Evolutionary conservation across 2,797 vertebrate genomes (phyloP), one percentile per base, ranked within the genome.

Genomic region (Heliangelus exortis): DNA sequence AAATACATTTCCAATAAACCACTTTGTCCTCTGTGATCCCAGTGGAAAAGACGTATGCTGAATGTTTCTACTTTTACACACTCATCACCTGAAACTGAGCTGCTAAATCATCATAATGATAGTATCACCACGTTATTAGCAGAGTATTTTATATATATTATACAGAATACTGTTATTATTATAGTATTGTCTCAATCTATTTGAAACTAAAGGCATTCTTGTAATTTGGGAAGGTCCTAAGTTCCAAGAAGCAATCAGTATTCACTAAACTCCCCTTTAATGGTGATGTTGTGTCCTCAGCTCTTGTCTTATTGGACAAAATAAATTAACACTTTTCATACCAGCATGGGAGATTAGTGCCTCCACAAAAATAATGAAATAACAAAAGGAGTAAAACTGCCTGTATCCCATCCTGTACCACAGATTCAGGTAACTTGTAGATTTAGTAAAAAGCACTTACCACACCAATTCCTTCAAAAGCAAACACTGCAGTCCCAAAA

Each of bases 401-500:
- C 58, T 19, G 16, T 19, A 55, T 53, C 43, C 12, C n/a, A 65
- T 18, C 3, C 1, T 13, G 20, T 34, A 84, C 33, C 59, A 89
- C 0, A 75, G 12, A 78, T 8, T 8, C 28, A 39, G 22, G 10
- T 23, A 66, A 59, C 84, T 20, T 67, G n/a, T 79, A 69, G 22
- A 78, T 12, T 62, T 18, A 55, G 20, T 6, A 63, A 84, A 89
- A 87, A 82, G 47, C 68, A 87, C 98, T 98, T 97, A 99, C 98
- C 98, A 99, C 98, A 95, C 98, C 98, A 0, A 99, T 99, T 84
- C 98, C 98, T 97, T 99, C 98, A 94, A 99, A 99, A 84, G 98
- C 98, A 97, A 99, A 99, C 79, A 99, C 97, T 58, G 98, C 98
- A 10, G 98, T 98, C 54, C 98, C 98, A 93, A 99, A 99, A 96